phyloP scores from a whole-genome alignment of 2,113 vertebrate genomes.

The Oostethus manadensis region DNA sequence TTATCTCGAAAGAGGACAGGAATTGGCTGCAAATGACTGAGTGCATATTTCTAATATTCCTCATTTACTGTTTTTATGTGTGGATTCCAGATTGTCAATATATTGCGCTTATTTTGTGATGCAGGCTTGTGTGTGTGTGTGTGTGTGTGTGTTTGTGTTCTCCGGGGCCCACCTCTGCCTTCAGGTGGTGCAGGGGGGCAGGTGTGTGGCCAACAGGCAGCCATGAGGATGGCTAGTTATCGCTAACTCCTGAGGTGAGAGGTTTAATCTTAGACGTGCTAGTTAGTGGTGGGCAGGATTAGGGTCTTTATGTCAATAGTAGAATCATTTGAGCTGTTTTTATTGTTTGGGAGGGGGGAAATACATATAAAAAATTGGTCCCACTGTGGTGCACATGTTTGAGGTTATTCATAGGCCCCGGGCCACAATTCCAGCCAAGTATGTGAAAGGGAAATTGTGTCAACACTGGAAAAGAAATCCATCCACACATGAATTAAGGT shows the following conservation, averaged over 20 bases:
- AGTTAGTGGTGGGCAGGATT: conserved; percentile 59
- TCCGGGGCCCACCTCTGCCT: conserved; percentile 61
- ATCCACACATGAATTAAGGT: too few relatives aligned
- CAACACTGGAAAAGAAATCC: conserved; percentile 3
- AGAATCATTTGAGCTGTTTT: conserved; percentile 17
- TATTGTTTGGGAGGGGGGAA: not conserved
- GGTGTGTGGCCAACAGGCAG: conserved; percentile 72
- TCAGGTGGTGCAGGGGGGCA: conserved; percentile 64
- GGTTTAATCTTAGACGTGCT: conserved; percentile 55
- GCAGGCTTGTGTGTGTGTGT: not conserved
- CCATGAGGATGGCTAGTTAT: conserved; percentile 62
- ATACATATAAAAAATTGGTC: conserved; percentile 59
- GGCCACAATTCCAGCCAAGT: conserved; percentile 39
- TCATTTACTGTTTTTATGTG: conserved; percentile 64
- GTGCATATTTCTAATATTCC: conserved; percentile 63
- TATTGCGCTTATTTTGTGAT: not conserved
- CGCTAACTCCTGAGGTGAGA: conserved; percentile 55
- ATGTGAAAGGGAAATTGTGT: conserved; percentile 30
- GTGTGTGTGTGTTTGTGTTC: conserved; percentile 19
- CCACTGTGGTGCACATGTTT: conserved; percentile 51
- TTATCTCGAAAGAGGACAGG: conserved; percentile 70
- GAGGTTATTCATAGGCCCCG: conserved; percentile 37
- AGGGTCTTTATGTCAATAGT: conserved; percentile 53
- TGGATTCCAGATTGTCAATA: conserved; percentile 15
- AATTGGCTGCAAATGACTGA: conserved; percentile 73